phyloP scores from a whole-genome alignment of 2,797 vertebrate species.

The Vespertilio murinus region DNA sequence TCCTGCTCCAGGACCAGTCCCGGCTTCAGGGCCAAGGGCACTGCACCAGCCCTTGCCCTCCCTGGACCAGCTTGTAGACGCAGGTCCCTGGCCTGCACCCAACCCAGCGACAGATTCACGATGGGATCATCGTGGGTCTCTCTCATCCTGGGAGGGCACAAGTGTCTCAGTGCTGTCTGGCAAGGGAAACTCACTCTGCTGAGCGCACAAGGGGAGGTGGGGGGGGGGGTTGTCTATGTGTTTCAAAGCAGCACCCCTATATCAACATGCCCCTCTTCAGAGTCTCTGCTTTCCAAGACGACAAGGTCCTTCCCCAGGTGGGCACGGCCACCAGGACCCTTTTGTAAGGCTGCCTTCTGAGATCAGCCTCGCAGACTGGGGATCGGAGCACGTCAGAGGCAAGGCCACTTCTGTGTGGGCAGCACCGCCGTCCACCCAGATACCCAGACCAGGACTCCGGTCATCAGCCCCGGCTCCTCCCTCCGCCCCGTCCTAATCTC shows the following conservation, averaged over 20 bases:
- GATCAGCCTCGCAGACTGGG: neutral
- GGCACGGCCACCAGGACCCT: neutral
- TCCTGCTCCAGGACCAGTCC: neutral
- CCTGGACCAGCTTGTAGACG: neutral
- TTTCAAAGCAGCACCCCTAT: neutral
- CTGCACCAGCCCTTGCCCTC: neutral
- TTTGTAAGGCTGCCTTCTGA: neutral
- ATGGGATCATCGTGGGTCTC: neutral
- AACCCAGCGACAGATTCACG: neutral
- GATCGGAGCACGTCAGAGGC: neutral
- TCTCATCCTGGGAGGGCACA: neutral
- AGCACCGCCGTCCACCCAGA: neutral
- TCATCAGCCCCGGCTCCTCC: neutral
- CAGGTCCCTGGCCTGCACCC: neutral
- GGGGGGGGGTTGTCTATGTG: no score
- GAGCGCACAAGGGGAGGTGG: neutral
- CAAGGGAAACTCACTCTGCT: neutral
- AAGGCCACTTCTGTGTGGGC: neutral
- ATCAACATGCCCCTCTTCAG: neutral
- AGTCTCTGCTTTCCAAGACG: neutral
- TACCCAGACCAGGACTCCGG: neutral
- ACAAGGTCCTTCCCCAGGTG: neutral
- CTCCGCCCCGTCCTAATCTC: neutral
- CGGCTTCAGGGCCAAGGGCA: neutral
- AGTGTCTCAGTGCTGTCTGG: neutral